These are phyloP conservation scores for Ceuthmochares aereus DNA, from an alignment of 2,113 vertebrate species.

Conservation along the genomic window DNA sequence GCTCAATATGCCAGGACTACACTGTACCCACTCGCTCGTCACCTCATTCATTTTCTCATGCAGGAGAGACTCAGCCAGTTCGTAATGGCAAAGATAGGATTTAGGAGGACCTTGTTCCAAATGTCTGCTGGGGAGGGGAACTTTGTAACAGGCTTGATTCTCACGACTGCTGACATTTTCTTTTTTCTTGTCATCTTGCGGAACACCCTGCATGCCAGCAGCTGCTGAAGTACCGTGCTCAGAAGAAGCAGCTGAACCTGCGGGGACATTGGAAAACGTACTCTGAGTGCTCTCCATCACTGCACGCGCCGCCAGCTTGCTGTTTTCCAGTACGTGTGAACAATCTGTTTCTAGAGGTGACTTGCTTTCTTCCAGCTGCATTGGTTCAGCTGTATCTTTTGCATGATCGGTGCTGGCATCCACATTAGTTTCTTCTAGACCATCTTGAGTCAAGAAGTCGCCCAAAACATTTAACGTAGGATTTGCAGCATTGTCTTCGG, in stretches of 20 bases:
- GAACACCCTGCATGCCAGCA: background rate
- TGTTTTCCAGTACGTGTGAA: background rate
- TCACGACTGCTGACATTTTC: background rate
- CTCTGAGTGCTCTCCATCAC: background rate
- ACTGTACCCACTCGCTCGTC: slow-evolving; percentile 70
- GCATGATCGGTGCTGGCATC: background rate
- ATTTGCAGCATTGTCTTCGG: background rate
- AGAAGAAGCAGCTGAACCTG: background rate
- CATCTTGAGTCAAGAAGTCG: background rate
- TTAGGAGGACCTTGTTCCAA: slow-evolving; percentile 61
- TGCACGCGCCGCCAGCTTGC: rapidly evolving
- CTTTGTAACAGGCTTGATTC: slow-evolving; percentile 52
- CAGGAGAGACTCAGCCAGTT: slow-evolving; percentile 58
- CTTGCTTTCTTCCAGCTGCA: slow-evolving; percentile 30
- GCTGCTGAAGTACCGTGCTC: background rate
- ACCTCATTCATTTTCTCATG: slow-evolving; percentile 60
- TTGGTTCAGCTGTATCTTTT: background rate
- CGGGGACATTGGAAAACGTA: background rate
- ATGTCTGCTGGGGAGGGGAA: slow-evolving; percentile 24
- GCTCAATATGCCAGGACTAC: slow-evolving; percentile 65
- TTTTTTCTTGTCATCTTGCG: slow-evolving; percentile 21
- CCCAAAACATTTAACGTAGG: background rate
- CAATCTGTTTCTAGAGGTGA: background rate
- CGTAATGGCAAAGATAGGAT: slow-evolving; percentile 68
- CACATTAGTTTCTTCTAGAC: background rate